Percentiles rank a stretch among this genome's conserved stretches.
These are phyloP conservation scores for Zoanthus sansibaricus DNA, from an alignment of 92 coral and sea anemone species.

Conservation along the genomic window DNA sequence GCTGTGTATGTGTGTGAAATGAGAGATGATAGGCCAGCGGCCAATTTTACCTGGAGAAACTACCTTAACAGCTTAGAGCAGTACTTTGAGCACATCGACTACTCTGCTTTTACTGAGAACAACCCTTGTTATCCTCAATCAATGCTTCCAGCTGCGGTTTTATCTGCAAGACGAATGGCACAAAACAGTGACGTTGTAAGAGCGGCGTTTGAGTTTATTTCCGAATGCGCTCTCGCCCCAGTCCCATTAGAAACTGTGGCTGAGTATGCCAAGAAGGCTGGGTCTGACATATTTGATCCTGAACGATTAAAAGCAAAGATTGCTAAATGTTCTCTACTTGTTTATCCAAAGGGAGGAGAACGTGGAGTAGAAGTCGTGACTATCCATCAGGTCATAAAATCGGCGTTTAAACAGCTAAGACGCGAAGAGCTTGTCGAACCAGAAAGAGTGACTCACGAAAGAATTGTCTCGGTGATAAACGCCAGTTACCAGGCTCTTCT, in stretches of 20 bases:
- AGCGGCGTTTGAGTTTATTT: slow-evolving; percentile 81
- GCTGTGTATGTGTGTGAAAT: slow-evolving; percentile 88
- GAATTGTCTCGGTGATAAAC: neutral
- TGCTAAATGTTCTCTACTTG: slow-evolving; percentile 86
- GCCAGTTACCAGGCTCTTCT: slow-evolving; percentile 13
- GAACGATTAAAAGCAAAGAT: slow-evolving; percentile 76
- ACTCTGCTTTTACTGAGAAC: slow-evolving; percentile 76
- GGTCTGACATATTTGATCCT: slow-evolving; percentile 51
- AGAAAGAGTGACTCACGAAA: neutral
- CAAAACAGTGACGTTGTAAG: slow-evolving; percentile 70
- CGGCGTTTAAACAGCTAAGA: slow-evolving; percentile 77
- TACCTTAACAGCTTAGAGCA: slow-evolving; percentile 65
- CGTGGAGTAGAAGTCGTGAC: slow-evolving; percentile 83
- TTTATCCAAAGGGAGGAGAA: slow-evolving; percentile 74
- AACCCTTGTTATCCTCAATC: slow-evolving; percentile 84
- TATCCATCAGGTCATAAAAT: slow-evolving; percentile 85
- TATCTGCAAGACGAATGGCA: slow-evolving; percentile 94
- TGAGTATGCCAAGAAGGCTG: slow-evolving; percentile 55
- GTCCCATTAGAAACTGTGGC: slow-evolving; percentile 86
- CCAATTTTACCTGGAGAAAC: slow-evolving; percentile 79
- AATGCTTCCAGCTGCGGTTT: slow-evolving; percentile 79
- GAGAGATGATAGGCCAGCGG: slow-evolving; percentile 80
- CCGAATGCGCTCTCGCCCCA: slow-evolving; percentile 85
- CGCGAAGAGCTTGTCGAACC: slow-evolving; percentile 35
- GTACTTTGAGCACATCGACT: slow-evolving; percentile 73